Evolutionary conservation across 2,888 invertebrate species (phyloP).

Genomic region (Caenorhabditis zanzibari): DNA sequence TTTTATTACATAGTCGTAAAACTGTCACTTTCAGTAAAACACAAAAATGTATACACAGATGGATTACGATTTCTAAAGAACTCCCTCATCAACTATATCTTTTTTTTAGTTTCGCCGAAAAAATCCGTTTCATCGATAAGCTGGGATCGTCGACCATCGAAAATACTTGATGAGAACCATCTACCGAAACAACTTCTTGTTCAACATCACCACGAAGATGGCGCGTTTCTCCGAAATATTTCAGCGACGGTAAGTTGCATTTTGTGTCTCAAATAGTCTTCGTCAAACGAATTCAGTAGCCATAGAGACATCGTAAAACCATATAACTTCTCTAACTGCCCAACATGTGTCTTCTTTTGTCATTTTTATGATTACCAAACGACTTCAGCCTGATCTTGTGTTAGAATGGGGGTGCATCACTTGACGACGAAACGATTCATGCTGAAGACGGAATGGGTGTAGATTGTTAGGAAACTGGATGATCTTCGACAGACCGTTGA

Average conservation of each 20-base stretch:
- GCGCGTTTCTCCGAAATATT: constrained; percentile 71
- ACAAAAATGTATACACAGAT: not conserved
- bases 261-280: not conserved
- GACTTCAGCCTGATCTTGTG: constrained; percentile 11
- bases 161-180: constrained; percentile 71
- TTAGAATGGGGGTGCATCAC: constrained; percentile 24
- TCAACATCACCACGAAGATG: constrained; percentile 69
- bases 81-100: not conserved
- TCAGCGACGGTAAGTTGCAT: constrained; percentile 74
- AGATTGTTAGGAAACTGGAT: constrained; percentile 20
- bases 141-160: constrained; percentile 23
- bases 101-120: constrained; percentile 55
- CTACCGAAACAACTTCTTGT: constrained; percentile 75
- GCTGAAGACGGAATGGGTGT: constrained; percentile 24
- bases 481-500: constrained; percentile 44
- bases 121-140: constrained; percentile 33
- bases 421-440: constrained; percentile 56
- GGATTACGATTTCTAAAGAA: not conserved
- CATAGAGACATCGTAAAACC: constrained; percentile 34
- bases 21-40: not conserved
- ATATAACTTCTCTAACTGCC: constrained; percentile 12
- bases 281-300: constrained; percentile 45
- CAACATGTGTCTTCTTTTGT: constrained; percentile 30
- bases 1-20: no score
- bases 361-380: constrained; percentile 51